Conservation (phyloP, 2,888 invertebrate species). For the Marasmarcha lunaedactyla region DNA sequence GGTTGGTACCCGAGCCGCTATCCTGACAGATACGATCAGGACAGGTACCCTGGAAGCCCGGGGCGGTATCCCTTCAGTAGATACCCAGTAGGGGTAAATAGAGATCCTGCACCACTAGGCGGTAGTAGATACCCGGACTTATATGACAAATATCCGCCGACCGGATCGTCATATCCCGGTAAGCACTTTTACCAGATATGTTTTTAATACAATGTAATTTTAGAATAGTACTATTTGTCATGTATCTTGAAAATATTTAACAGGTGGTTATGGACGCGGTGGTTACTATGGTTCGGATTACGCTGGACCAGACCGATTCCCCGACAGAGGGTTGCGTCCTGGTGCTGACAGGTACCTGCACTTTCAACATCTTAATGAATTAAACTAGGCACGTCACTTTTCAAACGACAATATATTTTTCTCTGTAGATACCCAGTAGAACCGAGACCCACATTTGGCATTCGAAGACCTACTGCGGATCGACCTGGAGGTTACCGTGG, state of each 20-base stretch:
- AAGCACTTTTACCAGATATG: slow-evolving; percentile 26
- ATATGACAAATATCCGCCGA: slow-evolving; percentile 71
- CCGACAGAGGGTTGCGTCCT: slow-evolving; percentile 62
- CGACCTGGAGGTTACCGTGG: slow-evolving; percentile 66
- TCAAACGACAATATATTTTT: no score
- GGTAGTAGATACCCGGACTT: slow-evolving; percentile 61
- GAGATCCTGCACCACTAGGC: slow-evolving; percentile 60
- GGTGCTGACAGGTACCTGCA: slow-evolving; percentile 55
- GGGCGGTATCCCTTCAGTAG: slow-evolving; percentile 57
- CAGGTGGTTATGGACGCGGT: slow-evolving; percentile 49
- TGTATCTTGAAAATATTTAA: slow-evolving; percentile 8
- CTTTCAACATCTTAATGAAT: slow-evolving; percentile 1
- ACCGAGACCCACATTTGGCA: slow-evolving; percentile 47
- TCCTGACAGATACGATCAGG: slow-evolving; percentile 64
- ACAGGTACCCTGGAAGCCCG: slow-evolving; percentile 43
- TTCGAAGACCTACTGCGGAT: slow-evolving; percentile 41
- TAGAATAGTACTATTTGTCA: no score
- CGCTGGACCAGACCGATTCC: slow-evolving; percentile 45
- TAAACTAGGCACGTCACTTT: no score
- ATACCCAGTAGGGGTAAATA: slow-evolving; percentile 59
- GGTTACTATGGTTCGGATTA: slow-evolving; percentile 51
- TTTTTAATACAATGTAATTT: slow-evolving; percentile 2
- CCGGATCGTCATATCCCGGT: slow-evolving; percentile 65
- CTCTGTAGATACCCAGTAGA: slow-evolving; percentile 54
- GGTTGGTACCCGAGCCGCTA: slow-evolving; percentile 39